Conservation (phyloP, 2,888 invertebrate genomes). For the Ophioninae sp. region DNA sequence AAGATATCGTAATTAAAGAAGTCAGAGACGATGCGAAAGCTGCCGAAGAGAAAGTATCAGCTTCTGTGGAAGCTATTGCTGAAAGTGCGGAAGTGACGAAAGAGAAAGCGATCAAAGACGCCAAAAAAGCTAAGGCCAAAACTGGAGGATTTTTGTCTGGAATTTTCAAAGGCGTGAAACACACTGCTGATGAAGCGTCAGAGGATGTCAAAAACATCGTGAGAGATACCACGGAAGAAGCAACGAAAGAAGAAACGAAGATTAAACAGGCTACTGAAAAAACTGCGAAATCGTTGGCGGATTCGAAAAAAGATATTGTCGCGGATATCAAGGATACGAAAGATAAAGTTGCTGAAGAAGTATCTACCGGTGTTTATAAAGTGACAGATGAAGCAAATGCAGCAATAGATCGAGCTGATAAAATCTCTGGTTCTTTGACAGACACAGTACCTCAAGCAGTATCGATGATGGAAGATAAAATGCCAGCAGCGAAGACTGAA, state of each 20-base stretch:
- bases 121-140: conserved; percentile 64
- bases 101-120: conserved; percentile 53
- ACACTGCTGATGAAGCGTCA: conserved; percentile 68
- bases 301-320: conserved; percentile 41
- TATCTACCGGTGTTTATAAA: conserved; percentile 18
- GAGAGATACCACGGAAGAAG: conserved; percentile 58
- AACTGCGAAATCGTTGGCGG: conserved; percentile 39
- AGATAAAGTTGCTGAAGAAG: conserved; percentile 56
- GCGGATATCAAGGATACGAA: conserved; percentile 51
- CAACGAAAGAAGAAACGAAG: conserved; percentile 56
- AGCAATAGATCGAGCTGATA: conserved; percentile 50
- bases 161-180: conserved; percentile 73
- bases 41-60: conserved; percentile 43
- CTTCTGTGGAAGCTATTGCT: conserved; percentile 39
- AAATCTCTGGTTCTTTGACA: conserved; percentile 77
- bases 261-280: conserved; percentile 38
- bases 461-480: conserved; percentile 67
- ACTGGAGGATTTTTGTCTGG: conserved; percentile 66
- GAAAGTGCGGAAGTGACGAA: conserved; percentile 22
- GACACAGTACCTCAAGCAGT: conserved; percentile 40
- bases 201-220: conserved; percentile 62
- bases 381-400: conserved; percentile 14
- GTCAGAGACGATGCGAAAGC: conserved; percentile 48
- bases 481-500: conserved; percentile 11
- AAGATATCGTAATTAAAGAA: conserved; percentile 42